phyloP scores from a whole-genome alignment of 2,888 invertebrate genomes.

The Theristus sp. region DNA sequence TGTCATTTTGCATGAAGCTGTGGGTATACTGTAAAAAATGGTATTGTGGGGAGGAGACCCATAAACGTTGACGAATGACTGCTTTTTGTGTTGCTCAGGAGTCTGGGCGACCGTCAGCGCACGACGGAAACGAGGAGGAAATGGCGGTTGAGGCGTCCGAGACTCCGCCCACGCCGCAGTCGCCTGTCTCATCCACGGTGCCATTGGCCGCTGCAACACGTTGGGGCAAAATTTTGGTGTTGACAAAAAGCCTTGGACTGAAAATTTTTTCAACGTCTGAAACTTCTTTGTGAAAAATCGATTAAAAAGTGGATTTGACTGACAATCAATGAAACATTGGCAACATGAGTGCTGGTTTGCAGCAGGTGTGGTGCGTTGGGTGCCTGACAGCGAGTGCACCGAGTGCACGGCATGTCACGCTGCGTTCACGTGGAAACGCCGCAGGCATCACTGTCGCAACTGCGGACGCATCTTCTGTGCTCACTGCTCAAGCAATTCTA shows the following conservation, averaged over 20 bases:
- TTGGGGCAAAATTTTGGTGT: no score
- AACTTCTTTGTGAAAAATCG: no score
- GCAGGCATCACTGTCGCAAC: constrained; percentile 87
- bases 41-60: not conserved
- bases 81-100: no score
- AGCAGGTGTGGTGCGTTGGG: constrained; percentile 44
- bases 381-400: constrained; percentile 44
- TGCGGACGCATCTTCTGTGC: constrained; percentile 47
- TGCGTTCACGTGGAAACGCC: constrained; percentile 78
- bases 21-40: not conserved
- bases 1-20: not conserved
- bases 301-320: no score
- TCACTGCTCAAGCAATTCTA: constrained; percentile 20
- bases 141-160: constrained; percentile 26
- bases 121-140: constrained; percentile 11
- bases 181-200: not conserved
- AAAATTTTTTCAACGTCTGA: no score
- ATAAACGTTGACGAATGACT: no score
- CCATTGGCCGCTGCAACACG: not conserved
- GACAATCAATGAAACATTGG: no score
- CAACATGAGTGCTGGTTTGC: not conserved
- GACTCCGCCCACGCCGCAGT: constrained; percentile 21
- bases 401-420: constrained; percentile 74
- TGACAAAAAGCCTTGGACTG: no score
- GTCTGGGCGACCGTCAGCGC: not conserved